phyloP scores from a whole-genome alignment of 2,797 vertebrate species.

The Somateria mollissima region DNA sequence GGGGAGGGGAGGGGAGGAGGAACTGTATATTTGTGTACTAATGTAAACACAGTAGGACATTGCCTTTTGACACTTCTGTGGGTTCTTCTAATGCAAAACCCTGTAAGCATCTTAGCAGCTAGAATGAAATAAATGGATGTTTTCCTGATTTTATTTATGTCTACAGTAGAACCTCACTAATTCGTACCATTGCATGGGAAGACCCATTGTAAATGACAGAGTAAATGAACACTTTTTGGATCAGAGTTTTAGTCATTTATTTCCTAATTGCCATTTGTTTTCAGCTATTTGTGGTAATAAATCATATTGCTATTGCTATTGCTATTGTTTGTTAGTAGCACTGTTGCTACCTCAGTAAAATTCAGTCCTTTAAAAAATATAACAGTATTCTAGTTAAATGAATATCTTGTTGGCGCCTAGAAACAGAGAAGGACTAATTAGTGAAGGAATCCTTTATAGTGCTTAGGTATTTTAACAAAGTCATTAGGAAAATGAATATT shows the following conservation, averaged over 20 bases:
- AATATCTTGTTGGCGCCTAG: neutral
- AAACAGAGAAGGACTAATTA: neutral
- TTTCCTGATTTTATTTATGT: neutral
- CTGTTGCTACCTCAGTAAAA: neutral
- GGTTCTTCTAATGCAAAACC: neutral
- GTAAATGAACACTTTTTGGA: neutral
- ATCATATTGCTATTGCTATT: neutral
- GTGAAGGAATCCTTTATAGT: neutral
- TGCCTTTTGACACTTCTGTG: neutral
- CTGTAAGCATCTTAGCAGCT: neutral
- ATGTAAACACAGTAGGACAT: neutral
- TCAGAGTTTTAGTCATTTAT: neutral
- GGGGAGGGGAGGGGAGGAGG: neutral
- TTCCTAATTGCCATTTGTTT: constrained; percentile 3
- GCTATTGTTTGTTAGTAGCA: neutral
- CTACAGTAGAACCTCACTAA: neutral
- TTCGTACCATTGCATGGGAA: neutral
- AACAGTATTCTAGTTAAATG: neutral
- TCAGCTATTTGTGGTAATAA: neutral
- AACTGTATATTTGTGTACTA: neutral
- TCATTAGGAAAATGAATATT: neutral
- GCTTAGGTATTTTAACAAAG: neutral
- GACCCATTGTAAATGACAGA: neutral
- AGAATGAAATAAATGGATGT: neutral
- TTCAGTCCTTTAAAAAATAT: neutral